Conservation (phyloP, 2,113 vertebrate species). For the Lethenteron camtschaticum region DNA sequence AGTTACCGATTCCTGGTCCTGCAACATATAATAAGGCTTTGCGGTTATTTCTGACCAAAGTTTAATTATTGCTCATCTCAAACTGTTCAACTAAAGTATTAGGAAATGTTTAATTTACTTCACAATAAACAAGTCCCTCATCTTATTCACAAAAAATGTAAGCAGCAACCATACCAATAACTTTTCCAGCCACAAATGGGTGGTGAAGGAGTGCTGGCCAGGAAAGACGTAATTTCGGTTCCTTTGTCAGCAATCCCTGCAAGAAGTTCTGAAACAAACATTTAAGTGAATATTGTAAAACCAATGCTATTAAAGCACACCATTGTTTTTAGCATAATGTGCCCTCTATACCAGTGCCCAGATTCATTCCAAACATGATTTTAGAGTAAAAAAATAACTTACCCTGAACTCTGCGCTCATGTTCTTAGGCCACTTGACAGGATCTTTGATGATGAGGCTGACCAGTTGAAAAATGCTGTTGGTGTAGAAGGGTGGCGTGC, state of each 20-base stretch:
- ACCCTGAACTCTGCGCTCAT: conserved; percentile 62
- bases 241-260: conserved; percentile 72
- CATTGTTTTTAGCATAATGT: background rate
- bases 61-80: no score
- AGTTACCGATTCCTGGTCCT: no score
- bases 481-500: conserved; percentile 74
- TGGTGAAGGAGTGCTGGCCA: conserved; percentile 74
- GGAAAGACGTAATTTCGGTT: conserved; percentile 47
- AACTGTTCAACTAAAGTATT: no score
- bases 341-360: background rate
- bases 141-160: no score
- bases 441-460: conserved; percentile 52
- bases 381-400: conserved; percentile 10
- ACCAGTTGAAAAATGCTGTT: conserved; percentile 82
- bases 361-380: background rate
- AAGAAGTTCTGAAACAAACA: conserved; percentile 42
- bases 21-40: no score
- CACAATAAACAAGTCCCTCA: no score
- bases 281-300: background rate
- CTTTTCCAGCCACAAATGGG: conserved; percentile 57
- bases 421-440: conserved; percentile 49
- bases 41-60: no score
- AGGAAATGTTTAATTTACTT: no score
- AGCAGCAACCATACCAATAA: conserved; percentile 27
- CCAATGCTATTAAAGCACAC: background rate